Evolutionary conservation across 2,797 vertebrate species (phyloP), one percentile per base, ranked within the genome.

Genomic region (Mus caroli): DNA sequence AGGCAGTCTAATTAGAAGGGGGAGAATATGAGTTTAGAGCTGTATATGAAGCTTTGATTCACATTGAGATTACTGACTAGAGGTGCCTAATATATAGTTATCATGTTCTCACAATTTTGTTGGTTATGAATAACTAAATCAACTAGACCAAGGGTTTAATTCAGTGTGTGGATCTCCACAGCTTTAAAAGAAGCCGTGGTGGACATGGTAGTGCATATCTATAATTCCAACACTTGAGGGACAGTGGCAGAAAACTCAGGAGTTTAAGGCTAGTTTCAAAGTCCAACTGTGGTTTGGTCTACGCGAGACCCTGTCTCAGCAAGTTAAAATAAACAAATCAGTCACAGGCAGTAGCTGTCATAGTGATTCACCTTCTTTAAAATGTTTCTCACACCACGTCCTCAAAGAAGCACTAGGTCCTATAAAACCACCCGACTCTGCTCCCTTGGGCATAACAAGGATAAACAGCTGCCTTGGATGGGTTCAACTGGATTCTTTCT

Each of bases 1-100:
- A 20, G 71, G 15, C 22, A n/a, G 8, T 69, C 46, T 93, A 79
- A 83, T 76, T 62, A 93, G 50, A 85, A 86, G 40, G 78, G n/a
- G 8, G 85, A 73, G 54, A 40, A 88, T 69, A 50, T 82, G 67
- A 84, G 22, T 92, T 80, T 88, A 80, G 46, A 69, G 37, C 60
- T 77, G 54, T 17, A 85, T 43, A 31, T 91, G 84, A 92, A 95
- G n/a, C 67, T 52, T 90, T 86, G 22, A 43, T 92, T 91, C 92
- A 62, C 20, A 89, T 77, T 92, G 78, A 94, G 50, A 91, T 8
- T 52, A 94, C 19, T 86, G 77, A 6, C 84, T 94, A 52, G 46
- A 77, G 52, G 79, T 84, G 43, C 28, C 73, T 64, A 88, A 28
- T 24, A 62, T 67, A 79, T 22, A 34, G 46, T 80, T 60, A 64